Evolutionary conservation across 2,888 invertebrate genomes (phyloP), one percentile per base, ranked within the genome.

Genomic region (Drosophila percnosoma): DNA sequence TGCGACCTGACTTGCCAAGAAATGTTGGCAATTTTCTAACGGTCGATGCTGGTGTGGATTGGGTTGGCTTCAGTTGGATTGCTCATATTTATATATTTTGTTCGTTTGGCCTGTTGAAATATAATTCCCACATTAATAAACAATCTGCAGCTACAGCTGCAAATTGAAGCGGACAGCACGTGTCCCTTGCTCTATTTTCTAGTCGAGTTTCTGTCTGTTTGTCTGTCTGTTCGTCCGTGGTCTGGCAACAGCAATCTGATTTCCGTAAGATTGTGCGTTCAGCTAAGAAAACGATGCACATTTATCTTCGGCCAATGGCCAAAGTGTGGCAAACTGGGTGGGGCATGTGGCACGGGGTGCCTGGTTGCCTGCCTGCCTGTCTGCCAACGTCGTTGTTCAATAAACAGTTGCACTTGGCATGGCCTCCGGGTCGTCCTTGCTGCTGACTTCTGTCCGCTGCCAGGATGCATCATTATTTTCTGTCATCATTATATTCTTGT

Each of bases 401-500:
- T 84, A 84, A 80, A 87, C 79, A 85, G 76, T 73, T 75, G 73
- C 68, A 76, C 66, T 76, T 81, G 82, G 83, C 73, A 70, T 68
- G 68, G 73, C 68, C 71, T 49, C 60, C 49, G 72, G 67, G 64
- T 62, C 53, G 48, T 70, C 54, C 27, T 8, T 42, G 55, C 52
- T 45, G 67, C 45, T 34, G 60, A 24, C 38, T 60, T 63, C 74
- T 74, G 78, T 60, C 71, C 54, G 67, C 71, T 60, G 75, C 75
- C 87, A 83, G 88, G 88, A 87, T 87, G 89, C 89, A 87, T 87
- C 87, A 87, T 87, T 87, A 89, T 87, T 87, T 87, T 89, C 89
- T 87, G 89, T 87, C 87, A 87, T 89, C 88, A 87, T 87, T 87
- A 87, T 88, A 88, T 83, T 83, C 87, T 73, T 83, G 87, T 83